Evolutionary conservation across 1,140 invertebrate genomes (phyloP), one percentile per base, ranked within the genome.

Genomic region (Nixonia krombeini): DNA sequence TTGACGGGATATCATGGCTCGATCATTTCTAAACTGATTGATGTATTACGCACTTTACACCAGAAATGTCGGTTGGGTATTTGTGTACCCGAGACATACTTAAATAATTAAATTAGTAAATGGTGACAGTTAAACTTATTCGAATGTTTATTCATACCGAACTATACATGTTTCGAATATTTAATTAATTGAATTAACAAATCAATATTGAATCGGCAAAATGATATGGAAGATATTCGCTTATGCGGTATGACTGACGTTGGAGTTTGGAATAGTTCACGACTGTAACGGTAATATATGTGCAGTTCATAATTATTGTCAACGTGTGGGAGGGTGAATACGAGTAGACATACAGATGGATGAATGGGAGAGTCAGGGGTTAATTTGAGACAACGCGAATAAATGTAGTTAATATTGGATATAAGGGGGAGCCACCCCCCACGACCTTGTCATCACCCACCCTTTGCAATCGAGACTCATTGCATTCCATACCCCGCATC

Each of bases 351-450:
- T 72, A 75, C 75, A 67, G 69, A 74, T 62, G 63, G 37, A 80
- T 77, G 75, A 80, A 81, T 76, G 42, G 63, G 35, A 68, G 68
- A 82, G 78, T 81, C 76, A 76, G 73, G 77, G 79, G 80, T 80
- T 83, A 83, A 83, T 83, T 80, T 77, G 75, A 81, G 71, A 78
- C 77, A 79, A 75, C 73, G 75, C 72, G 76, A 76, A 82, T 82
- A 81, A 81, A 79, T 81, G 80, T 80, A 82, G 75, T 82, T 82
- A 82, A 82, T 82, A 82, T 79, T 75, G 73, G 78, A 78, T 79
- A 81, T 73, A 70, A 73, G 71, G 73, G 68, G 67, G 51, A 62
- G 50, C 35, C 44, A 44, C 33, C 75, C 75, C 74, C 70, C 53
- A 65, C 68, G 73, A 67, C 53, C 55, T 66, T 73, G 73, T 78